Evolutionary conservation across 2,113 vertebrate genomes (phyloP).

Genomic region (Tinamus guttatus): DNA sequence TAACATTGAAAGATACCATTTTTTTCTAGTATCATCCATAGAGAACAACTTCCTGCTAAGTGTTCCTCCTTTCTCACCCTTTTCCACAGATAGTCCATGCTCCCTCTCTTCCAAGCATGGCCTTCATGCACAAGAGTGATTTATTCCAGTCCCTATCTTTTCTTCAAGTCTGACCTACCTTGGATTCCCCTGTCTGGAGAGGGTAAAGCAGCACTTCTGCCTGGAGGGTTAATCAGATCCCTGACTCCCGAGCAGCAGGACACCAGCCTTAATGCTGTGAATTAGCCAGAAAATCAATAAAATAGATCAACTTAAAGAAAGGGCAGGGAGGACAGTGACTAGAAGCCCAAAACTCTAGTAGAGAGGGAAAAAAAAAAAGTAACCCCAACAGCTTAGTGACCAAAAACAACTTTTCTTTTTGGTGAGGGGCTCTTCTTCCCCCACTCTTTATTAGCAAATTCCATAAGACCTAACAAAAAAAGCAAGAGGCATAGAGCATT

Average conservation of each 20-base stretch:
- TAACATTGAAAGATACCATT: background rate
- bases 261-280: background rate
- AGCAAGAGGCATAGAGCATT: background rate
- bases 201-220: background rate
- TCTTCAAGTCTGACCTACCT: background rate
- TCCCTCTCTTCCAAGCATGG: background rate
- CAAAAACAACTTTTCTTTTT: background rate
- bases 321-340: background rate
- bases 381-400: background rate
- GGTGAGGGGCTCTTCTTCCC: background rate
- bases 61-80: background rate
- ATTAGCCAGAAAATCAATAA: background rate
- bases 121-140: background rate
- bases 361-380: background rate
- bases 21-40: background rate
- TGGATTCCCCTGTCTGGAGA: background rate
- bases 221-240: background rate
- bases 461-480: slow-evolving; percentile 23
- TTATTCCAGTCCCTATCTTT: background rate
- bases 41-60: background rate
- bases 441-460: background rate
- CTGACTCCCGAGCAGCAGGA: background rate
- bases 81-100: background rate
- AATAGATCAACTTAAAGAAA: background rate
- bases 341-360: background rate